phyloP scores from a whole-genome alignment of 2,113 vertebrate species.

The Garra rufa region DNA sequence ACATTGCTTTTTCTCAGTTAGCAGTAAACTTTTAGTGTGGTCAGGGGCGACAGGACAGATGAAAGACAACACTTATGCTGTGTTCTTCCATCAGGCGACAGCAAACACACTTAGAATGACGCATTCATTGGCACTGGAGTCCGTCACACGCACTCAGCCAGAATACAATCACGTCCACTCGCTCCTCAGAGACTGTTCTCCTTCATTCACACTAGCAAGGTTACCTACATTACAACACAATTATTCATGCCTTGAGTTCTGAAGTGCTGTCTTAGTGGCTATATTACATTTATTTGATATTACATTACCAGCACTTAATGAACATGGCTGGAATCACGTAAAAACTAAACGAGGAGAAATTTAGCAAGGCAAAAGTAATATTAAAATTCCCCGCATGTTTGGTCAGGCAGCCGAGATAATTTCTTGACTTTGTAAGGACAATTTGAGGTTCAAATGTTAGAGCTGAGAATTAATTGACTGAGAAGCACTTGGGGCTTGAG shows the following conservation, averaged over 20 bases:
- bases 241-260: constrained; percentile 1
- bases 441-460: constrained; percentile 35
- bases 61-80: constrained; percentile 13
- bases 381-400: constrained; percentile 36
- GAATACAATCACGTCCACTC: constrained; percentile 7
- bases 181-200: constrained; percentile 15
- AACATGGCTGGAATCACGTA: background rate
- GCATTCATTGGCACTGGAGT: background rate
- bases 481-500: constrained; percentile 24
- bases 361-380: constrained; percentile 34
- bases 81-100: background rate
- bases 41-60: constrained; percentile 5
- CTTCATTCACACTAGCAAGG: constrained; percentile 23
- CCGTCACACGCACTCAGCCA: background rate
- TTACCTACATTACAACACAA: constrained; percentile 23
- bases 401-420: constrained; percentile 45
- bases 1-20: background rate
- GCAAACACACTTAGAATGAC: background rate
- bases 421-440: constrained; percentile 43
- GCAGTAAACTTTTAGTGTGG: background rate
- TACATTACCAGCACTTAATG: background rate
- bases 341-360: constrained; percentile 49
- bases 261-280: constrained; percentile 14
- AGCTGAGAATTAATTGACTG: constrained; percentile 36
- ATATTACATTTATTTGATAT: constrained; percentile 40